These are phyloP conservation scores for Phataginus tetradactyla DNA, from an alignment of 2,797 vertebrate genomes.

Conservation along the genomic window DNA sequence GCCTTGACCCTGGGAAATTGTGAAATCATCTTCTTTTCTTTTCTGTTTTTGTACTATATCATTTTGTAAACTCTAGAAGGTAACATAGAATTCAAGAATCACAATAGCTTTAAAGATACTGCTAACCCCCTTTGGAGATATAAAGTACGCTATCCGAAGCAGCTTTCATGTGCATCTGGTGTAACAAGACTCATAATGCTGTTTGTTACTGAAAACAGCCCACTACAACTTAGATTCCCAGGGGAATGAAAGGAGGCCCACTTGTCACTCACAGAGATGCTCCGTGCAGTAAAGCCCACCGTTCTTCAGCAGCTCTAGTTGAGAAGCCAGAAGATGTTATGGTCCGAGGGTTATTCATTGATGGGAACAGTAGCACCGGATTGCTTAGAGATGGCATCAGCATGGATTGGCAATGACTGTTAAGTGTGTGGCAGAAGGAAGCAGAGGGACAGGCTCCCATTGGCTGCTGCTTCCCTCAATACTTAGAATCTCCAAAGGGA, in stretches of 20 bases:
- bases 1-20: slow-evolving; percentile 28
- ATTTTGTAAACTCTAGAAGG: slow-evolving; percentile 42
- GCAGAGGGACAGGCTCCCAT: background rate
- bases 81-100: slow-evolving; percentile 43
- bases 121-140: slow-evolving; percentile 62
- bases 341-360: slow-evolving; percentile 37
- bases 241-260: slow-evolving; percentile 20
- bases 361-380: background rate
- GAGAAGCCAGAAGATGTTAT: slow-evolving; percentile 48
- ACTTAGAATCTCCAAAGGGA: background rate
- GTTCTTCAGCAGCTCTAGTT: slow-evolving; percentile 25
- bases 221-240: slow-evolving; percentile 42
- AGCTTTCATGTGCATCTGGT: slow-evolving; percentile 55
- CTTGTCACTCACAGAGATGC: slow-evolving; percentile 40
- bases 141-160: slow-evolving; percentile 58
- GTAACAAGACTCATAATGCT: slow-evolving; percentile 38
- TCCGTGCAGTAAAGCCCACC: slow-evolving; percentile 27
- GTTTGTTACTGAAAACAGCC: slow-evolving; percentile 52
- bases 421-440: background rate
- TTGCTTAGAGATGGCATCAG: slow-evolving; percentile 28
- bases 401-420: background rate
- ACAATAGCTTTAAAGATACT: slow-evolving; percentile 34
- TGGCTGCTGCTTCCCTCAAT: background rate
- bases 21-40: slow-evolving; percentile 41
- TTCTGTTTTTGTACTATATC: slow-evolving; percentile 45